Conservation (phyloP, 1,140 invertebrate genomes). For the Cyclina sinensis region DNA sequence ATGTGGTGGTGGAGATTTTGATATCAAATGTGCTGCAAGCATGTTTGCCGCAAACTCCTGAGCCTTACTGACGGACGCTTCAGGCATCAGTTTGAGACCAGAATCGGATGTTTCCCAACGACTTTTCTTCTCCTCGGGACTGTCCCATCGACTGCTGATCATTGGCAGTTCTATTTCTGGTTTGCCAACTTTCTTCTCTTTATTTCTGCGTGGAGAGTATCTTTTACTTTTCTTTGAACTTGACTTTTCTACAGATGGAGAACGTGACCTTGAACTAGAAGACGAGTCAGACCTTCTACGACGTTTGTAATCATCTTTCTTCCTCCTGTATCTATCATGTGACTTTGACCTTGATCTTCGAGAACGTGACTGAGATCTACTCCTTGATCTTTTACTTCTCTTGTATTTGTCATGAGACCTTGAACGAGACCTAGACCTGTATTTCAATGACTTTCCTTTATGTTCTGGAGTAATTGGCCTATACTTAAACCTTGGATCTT, state of each 20-base stretch:
- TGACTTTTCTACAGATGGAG: not conserved
- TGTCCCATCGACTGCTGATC: constrained; percentile 47
- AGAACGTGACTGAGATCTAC: constrained; percentile 44
- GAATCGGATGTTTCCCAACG: constrained; percentile 4
- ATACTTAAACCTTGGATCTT: constrained; percentile 42
- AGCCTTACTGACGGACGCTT: not conserved
- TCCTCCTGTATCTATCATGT: not conserved
- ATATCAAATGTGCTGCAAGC: constrained; percentile 45
- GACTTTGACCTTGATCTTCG: not conserved
- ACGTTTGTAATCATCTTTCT: not conserved
- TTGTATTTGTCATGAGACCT: constrained; percentile 20
- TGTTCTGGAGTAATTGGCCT: not conserved
- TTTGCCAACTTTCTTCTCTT: no score
- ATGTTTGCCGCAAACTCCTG: constrained; percentile 1
- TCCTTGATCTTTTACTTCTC: constrained; percentile 38
- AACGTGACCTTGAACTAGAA: constrained; percentile 15
- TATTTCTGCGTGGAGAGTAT: not conserved
- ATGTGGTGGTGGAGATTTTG: constrained; percentile 50
- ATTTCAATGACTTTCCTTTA: constrained; percentile 11
- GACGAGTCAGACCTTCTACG: not conserved
- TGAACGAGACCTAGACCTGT: not conserved
- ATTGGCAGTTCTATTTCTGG: not conserved
- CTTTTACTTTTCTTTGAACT: constrained; percentile 2
- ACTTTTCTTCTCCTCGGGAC: constrained; percentile 51
- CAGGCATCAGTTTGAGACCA: not conserved